Conservation (phyloP, 1,140 invertebrate genomes). For the Cryptotermes secundus region DNA sequence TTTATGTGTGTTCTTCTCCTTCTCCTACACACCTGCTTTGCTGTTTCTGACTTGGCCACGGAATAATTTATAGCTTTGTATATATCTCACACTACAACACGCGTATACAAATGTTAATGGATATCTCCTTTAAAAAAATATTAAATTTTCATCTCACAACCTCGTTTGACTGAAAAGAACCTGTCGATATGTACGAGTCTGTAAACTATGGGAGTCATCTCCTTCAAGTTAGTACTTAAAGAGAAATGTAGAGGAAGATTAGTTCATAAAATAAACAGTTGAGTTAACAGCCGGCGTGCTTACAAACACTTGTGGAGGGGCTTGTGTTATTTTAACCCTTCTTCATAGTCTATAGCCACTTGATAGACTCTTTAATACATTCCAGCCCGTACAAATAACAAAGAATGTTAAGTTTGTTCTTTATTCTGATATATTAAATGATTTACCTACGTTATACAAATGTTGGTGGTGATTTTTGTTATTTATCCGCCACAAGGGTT, state of each 20-base stretch:
- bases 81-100: neutral
- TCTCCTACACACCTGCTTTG: neutral
- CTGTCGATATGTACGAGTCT: neutral
- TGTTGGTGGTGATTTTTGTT: no score
- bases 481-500: no score
- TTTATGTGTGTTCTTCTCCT: neutral
- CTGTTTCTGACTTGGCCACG: neutral
- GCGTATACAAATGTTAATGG: neutral
- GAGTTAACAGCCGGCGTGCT: neutral
- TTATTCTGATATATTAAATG: no score
- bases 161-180: neutral
- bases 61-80: slow-evolving; percentile 2
- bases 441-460: no score
- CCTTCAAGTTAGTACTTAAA: neutral
- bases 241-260: neutral
- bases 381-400: no score
- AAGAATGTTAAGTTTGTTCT: no score
- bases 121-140: neutral
- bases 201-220: neutral
- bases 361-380: neutral
- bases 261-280: neutral
- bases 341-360: neutral
- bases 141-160: neutral
- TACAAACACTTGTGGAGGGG: neutral
- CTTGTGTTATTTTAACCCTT: neutral